Evolutionary conservation across 2,888 invertebrate genomes (phyloP).

Genomic region (Cartodere bifasciata): DNA sequence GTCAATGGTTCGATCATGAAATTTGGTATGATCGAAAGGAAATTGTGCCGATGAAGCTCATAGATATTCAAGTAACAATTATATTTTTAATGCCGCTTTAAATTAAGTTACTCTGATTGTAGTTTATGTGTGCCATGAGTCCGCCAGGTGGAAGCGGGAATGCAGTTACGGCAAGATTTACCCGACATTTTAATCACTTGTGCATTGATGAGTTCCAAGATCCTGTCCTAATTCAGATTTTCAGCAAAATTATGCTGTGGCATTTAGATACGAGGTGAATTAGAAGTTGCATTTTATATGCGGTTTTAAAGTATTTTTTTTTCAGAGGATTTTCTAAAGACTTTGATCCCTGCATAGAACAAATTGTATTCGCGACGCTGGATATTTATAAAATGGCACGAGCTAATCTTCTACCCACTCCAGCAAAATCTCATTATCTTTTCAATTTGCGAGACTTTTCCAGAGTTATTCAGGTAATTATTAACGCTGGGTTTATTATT

Average conservation of each 20-base stretch:
- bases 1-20: constrained; percentile 82
- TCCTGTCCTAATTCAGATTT: constrained; percentile 69
- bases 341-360: constrained; percentile 83
- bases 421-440: constrained; percentile 85
- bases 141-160: constrained; percentile 68
- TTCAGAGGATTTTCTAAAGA: constrained; percentile 84
- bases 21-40: constrained; percentile 85
- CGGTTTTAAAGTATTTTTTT: constrained; percentile 16
- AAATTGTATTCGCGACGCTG: constrained; percentile 76
- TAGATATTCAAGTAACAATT: constrained; percentile 63
- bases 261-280: constrained; percentile 86
- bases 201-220: constrained; percentile 86
- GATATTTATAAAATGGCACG: constrained; percentile 77
- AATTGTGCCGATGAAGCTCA: constrained; percentile 60
- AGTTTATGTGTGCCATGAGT: constrained; percentile 81
- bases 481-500: constrained; percentile 3
- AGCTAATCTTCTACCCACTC: constrained; percentile 76
- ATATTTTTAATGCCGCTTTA: background rate
- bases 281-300: background rate
- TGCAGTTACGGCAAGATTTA: constrained; percentile 71
- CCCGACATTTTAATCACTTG: constrained; percentile 74
- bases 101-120: constrained; percentile 23
- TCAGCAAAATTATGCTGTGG: constrained; percentile 85
- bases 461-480: constrained; percentile 66
- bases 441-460: constrained; percentile 93